Evolutionary conservation across 2,113 vertebrate genomes (phyloP), one percentile per base, ranked within the genome.

Genomic region (Aphelocoma coerulescens): DNA sequence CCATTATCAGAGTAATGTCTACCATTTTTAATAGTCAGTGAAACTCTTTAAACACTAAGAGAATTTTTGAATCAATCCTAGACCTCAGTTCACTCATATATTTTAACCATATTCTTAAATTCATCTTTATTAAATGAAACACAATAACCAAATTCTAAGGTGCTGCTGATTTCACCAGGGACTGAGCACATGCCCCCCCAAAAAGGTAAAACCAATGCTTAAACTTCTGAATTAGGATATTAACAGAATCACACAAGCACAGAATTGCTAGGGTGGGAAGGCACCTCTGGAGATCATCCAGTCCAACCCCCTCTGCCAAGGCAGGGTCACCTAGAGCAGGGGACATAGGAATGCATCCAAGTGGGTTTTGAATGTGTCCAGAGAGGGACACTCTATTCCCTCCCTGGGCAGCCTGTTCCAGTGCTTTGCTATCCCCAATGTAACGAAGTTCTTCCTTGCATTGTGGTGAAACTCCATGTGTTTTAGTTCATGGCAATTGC

Each of bases 101-200:
- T 62, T 94, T 43, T 33, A 85, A 62, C 4, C 0, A 33, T 30
- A n/a, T 71, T 85, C 12, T 69, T 66, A 75, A 74, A 57, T 82
- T 52, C 0, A 7, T 61, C 6, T 66, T 88, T 71, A 46, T 79
- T 71, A 61, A 76, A 6, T 3, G 39, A 79, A 86, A 44, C 5
- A 19, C 12, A 43, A 26, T 13, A 74, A 66, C 10, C 13, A 58
- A 43, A 65, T 82, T 51, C 17, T 37, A 73, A 49, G 39, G 6
- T 19, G 5, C 19, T 69, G 16, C 18, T 77, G 16, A n/a, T 90
- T 85, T 68, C 37, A 81, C 2, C 18, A 44, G 23, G 20, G 16
- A 39, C 35, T 58, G 86, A 62, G 7, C 5, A 24, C 3, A n/a
- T 1, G 2, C 1, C 23, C 24, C 5, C 26, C 12, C 35, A 2